Percentiles rank a stretch among this genome's conserved stretches.
phyloP scores from a whole-genome alignment of 2,888 invertebrate genomes.

The Ennomos fuscantarius region DNA sequence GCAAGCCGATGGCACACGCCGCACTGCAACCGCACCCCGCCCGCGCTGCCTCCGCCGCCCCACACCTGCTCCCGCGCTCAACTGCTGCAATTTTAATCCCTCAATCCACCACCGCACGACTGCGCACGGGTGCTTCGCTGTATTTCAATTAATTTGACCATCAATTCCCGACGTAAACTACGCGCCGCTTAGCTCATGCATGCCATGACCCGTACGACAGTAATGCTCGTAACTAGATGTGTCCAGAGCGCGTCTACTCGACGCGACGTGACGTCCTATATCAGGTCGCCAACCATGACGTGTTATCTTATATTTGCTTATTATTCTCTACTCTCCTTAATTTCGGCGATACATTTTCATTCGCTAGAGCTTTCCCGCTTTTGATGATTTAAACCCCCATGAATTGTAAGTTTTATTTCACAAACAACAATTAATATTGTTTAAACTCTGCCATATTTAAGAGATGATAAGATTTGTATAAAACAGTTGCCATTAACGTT shows the following conservation, averaged over 20 bases:
- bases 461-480: constrained; percentile 5
- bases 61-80: constrained; percentile 71
- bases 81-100: constrained; percentile 80
- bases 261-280: constrained; percentile 49
- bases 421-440: constrained; percentile 68
- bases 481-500: background rate
- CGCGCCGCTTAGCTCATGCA: constrained; percentile 69
- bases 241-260: constrained; percentile 49
- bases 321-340: constrained; percentile 24
- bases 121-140: constrained; percentile 75
- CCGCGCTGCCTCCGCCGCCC: constrained; percentile 38
- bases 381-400: constrained; percentile 63
- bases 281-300: constrained; percentile 13
- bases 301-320: constrained; percentile 5
- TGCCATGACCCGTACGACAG: constrained; percentile 38
- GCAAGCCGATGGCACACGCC: constrained; percentile 66
- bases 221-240: constrained; percentile 40
- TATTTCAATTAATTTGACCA: constrained; percentile 83
- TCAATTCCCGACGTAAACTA: constrained; percentile 72
- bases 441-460: constrained; percentile 34
- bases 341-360: constrained; percentile 55
- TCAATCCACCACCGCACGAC: constrained; percentile 75
- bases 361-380: constrained; percentile 54
- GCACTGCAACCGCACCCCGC: constrained; percentile 56
- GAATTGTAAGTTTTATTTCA: constrained; percentile 70